Percentiles rank a stretch among this genome's conserved stretches.
phyloP scores from a whole-genome alignment of 2,888 invertebrate genomes.

The Smittia sp. region DNA sequence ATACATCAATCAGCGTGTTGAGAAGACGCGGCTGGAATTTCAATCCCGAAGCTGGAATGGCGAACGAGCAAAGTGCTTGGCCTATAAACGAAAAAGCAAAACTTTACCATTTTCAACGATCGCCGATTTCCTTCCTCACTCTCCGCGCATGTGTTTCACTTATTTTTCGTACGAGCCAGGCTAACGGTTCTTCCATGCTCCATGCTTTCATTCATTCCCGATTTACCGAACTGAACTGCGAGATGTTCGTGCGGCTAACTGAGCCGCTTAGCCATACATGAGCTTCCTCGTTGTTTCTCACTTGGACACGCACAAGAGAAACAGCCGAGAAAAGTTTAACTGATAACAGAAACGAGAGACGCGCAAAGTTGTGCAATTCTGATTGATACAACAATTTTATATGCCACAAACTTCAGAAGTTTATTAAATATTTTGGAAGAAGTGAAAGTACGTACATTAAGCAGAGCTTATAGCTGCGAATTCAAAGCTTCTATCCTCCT shows the following conservation, averaged over 20 bases:
- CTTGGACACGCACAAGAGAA: no score
- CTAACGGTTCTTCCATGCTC: constrained; percentile 16
- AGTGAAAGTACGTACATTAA: no score
- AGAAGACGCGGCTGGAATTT: background rate
- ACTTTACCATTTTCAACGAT: constrained; percentile 13
- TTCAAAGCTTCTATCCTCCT: no score
- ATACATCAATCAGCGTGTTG: background rate
- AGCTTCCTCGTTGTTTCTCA: background rate
- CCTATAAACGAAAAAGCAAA: constrained; percentile 22
- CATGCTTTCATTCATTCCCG: constrained; percentile 11
- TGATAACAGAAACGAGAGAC: no score
- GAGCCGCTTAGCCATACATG: background rate
- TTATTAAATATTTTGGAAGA: no score
- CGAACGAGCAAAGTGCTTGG: background rate
- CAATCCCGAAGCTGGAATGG: background rate
- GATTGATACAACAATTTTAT: no score
- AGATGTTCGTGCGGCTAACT: constrained; percentile 12
- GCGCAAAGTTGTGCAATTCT: no score
- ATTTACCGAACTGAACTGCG: background rate
- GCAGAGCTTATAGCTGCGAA: no score
- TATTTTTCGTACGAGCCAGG: constrained; percentile 4
- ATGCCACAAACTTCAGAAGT: no score
- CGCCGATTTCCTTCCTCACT: background rate
- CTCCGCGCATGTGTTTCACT: background rate
- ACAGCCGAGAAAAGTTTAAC: no score